A percentile compares a stretch with the other conserved stretches of the same genome.
These are phyloP conservation scores for Phenganax stokvisi DNA, from an alignment of 92 coral and sea anemone genomes.

Conservation along the genomic window DNA sequence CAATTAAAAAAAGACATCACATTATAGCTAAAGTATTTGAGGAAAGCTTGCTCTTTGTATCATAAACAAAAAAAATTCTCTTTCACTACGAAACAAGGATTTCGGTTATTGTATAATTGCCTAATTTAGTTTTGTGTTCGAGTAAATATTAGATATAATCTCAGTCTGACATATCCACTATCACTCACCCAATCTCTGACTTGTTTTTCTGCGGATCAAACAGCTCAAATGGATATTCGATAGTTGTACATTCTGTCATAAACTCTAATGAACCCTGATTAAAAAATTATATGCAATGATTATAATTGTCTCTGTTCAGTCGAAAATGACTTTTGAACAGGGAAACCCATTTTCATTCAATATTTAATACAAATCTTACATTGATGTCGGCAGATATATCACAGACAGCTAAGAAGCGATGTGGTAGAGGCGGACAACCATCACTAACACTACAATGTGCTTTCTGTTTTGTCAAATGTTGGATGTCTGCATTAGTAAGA, in stretches of 20 bases:
- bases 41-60: no score
- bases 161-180: no score
- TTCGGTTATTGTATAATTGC: no score
- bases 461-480: constrained; percentile 68
- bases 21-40: no score
- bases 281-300: not conserved
- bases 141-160: not conserved
- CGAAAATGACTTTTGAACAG: not conserved
- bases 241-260: constrained; percentile 95
- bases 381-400: constrained; percentile 90
- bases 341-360: not conserved
- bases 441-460: constrained; percentile 77
- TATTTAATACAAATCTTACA: constrained; percentile 36
- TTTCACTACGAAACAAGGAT: no score
- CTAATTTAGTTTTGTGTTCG: no score
- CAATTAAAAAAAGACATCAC: no score
- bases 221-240: constrained; percentile 91
- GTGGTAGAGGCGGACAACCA: constrained; percentile 93
- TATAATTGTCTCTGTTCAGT: no score
- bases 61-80: no score
- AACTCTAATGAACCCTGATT: constrained; percentile 87
- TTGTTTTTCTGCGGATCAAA: constrained; percentile 79
- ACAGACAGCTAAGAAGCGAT: constrained; percentile 79
- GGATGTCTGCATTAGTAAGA: constrained; percentile 81
- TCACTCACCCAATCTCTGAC: constrained; percentile 83